phyloP scores from a whole-genome alignment of 2,113 vertebrate genomes.

The Aptenodytes patagonicus region DNA sequence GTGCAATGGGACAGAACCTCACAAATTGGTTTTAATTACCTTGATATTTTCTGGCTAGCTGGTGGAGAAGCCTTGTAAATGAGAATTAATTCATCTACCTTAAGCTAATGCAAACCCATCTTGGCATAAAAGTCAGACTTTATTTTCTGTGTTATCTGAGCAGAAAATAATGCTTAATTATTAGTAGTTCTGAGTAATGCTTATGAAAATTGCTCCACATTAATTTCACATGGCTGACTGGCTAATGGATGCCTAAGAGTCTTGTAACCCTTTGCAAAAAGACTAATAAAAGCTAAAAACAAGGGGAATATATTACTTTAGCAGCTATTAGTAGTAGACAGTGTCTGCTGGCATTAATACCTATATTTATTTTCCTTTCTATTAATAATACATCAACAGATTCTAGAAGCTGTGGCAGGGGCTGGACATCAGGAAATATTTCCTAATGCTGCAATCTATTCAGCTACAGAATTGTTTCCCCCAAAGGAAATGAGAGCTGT shows the following conservation, averaged over 20 bases:
- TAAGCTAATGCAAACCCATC: conserved; percentile 65
- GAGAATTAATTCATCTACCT: conserved; percentile 66
- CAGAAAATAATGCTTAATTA: conserved; percentile 71
- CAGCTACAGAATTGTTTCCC: conserved; percentile 4
- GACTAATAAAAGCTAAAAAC: conserved; percentile 66
- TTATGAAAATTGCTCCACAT: conserved; percentile 68
- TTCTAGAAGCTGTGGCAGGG: conserved; percentile 22
- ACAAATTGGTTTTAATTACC: conserved; percentile 65
- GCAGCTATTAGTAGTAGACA: conserved; percentile 53
- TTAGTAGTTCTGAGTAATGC: conserved; percentile 68
- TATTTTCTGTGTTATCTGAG: conserved; percentile 67
- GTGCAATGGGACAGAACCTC: conserved; percentile 55
- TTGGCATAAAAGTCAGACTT: conserved; percentile 64
- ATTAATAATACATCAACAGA: conserved; percentile 64
- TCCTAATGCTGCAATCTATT: conserved; percentile 42
- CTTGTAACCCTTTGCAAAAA: conserved; percentile 64
- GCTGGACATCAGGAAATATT: conserved; percentile 23
- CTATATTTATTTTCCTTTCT: conserved; percentile 64
- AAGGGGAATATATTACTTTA: conserved; percentile 61
- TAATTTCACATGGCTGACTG: conserved; percentile 67
- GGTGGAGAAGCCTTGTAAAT: conserved; percentile 53
- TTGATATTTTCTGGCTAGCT: conserved; percentile 54
- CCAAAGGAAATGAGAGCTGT: conserved; percentile 21
- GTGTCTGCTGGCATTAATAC: conserved; percentile 58
- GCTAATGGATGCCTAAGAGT: conserved; percentile 66